Base-by-base conservation (phyloP, 2,888 invertebrate species). In the Nowickia ferox region DNA sequence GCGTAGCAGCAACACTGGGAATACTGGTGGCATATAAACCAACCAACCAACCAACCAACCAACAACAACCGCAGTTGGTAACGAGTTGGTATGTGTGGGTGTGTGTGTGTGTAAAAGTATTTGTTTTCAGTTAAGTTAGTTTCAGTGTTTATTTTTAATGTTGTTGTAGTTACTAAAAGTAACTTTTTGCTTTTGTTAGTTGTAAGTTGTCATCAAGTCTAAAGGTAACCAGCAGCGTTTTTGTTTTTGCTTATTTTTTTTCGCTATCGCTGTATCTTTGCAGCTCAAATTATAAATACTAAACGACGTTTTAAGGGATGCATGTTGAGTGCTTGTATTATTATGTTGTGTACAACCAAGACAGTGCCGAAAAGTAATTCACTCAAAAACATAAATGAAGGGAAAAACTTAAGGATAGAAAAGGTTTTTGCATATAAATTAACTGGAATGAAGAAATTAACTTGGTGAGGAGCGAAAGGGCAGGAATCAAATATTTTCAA, bases 171-270 rank as follows among this genome's bases (percentile, higher is more conserved):
- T 71, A 77, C 57, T 63, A 59, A 30, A 30, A 66, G 69, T 53
- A 61, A 78, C 61, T 61, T 78, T 68, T 65, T 63, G 46, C 69
- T 82, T 40, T 51, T 69, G 69, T 78, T 57, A 69, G 71, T 82
- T 63, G 68, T 53, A 71, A 71, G 69, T 83, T 83, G 83, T 83
- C 83, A 77, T 77, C 83, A 59, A 65, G 71, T 83, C 71, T 77
- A 65, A 44, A 77, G 53, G 83, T 69, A 71, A 74, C 40, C 66
- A 68, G 46, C 30, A 65, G 42, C 17, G 44, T 63, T 82, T 30
- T 69, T 68, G 9, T 75, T 53, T 46, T 63, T 48, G n/a, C 44
- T 59, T 22, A 38, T 40, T 59, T 48, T 59, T 22, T 19, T 55
- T 10, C 17, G 22, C 63, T 71, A 15, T 17, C 57, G 42, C 51